Conservation (phyloP, 2,888 invertebrate genomes). For the Cephonodes hylas region DNA sequence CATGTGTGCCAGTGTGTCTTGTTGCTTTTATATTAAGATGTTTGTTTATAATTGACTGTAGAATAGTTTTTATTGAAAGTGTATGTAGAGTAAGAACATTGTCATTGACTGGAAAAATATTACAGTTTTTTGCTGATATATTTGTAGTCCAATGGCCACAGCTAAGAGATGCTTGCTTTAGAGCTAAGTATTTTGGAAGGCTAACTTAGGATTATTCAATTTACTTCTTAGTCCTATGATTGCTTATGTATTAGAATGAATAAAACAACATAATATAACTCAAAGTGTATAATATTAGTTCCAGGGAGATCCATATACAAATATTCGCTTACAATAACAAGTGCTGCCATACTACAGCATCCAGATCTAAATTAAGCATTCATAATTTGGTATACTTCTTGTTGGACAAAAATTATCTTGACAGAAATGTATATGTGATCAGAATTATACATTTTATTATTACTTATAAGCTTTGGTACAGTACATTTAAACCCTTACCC, state of each 20-base stretch:
- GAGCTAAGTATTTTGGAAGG: conserved; percentile 89
- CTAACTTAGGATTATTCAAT: conserved; percentile 73
- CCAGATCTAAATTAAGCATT: conserved; percentile 12
- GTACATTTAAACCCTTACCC: background rate
- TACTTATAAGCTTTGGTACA: conserved; percentile 6
- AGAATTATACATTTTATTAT: background rate
- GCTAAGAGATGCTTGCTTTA: conserved; percentile 83
- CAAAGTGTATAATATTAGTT: conserved; percentile 47
- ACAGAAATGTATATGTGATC: background rate
- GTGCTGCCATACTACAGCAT: conserved; percentile 3
- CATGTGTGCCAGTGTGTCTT: conserved; percentile 95
- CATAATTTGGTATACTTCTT: background rate
- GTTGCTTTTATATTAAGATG: conserved; percentile 88
- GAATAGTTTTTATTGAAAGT: conserved; percentile 96
- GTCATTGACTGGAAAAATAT: conserved; percentile 93
- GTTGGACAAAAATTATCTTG: background rate
- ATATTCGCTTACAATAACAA: conserved; percentile 27
- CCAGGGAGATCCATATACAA: conserved; percentile 50
- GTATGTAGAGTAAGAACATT: conserved; percentile 94
- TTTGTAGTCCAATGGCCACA: conserved; percentile 97
- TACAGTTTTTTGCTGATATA: conserved; percentile 91
- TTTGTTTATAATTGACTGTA: conserved; percentile 83
- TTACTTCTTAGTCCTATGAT: background rate
- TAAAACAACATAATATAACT: conserved; percentile 24
- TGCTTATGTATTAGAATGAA: background rate